Evolutionary conservation across 1,140 invertebrate species (phyloP).

Genomic region (Aphidius ervi): DNA sequence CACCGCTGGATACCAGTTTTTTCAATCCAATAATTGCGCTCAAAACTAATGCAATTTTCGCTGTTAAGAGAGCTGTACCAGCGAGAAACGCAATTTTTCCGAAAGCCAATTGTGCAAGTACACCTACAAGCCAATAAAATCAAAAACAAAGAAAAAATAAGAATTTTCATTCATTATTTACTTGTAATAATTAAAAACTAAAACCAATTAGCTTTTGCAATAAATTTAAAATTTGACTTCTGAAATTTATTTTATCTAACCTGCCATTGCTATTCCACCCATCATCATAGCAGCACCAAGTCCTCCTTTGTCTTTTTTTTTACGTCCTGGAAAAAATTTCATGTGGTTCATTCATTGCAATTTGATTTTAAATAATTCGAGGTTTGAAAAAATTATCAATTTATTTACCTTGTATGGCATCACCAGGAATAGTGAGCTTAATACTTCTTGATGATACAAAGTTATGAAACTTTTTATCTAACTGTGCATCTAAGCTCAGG

Average conservation of each 20-base stretch:
- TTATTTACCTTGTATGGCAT: slow-evolving; percentile 45
- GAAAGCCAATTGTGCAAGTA: slow-evolving; percentile 63
- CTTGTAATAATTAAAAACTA: not conserved
- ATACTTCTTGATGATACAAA: slow-evolving; percentile 47
- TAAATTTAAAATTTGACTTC: not conserved
- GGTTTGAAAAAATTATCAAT: slow-evolving; percentile 6
- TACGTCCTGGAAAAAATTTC: slow-evolving; percentile 40
- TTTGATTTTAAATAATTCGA: not conserved
- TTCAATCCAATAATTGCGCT: slow-evolving; percentile 63
- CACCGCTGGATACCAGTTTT: slow-evolving; percentile 55
- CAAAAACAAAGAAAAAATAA: not conserved
- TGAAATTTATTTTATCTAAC: slow-evolving; percentile 32
- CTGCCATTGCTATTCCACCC: slow-evolving; percentile 62
- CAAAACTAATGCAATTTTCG: slow-evolving; percentile 65
- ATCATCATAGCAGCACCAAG: slow-evolving; percentile 58
- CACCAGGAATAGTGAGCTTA: slow-evolving; percentile 48
- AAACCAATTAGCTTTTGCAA: not conserved
- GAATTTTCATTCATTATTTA: not conserved
- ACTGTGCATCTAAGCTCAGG: slow-evolving; percentile 40
- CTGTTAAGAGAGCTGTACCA: slow-evolving; percentile 63
- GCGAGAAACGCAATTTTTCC: slow-evolving; percentile 65
- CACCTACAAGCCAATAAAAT: slow-evolving; percentile 37
- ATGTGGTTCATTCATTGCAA: too few relatives aligned
- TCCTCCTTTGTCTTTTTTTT: slow-evolving; percentile 50
- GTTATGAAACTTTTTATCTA: slow-evolving; percentile 47